phyloP scores from a whole-genome alignment of 2,888 invertebrate species.

The Ceramica pisi region DNA sequence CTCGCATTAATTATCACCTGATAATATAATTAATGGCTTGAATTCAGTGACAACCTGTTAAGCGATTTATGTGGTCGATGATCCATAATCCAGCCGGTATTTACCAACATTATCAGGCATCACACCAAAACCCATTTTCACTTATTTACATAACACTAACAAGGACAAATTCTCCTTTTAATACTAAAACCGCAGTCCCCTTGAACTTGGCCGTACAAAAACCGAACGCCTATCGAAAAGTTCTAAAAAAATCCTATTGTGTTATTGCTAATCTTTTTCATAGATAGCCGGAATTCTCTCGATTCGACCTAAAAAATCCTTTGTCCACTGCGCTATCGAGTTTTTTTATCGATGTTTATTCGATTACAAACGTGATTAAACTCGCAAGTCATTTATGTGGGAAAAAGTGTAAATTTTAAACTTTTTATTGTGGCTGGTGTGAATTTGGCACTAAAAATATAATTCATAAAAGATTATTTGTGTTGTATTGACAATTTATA shows the following conservation, averaged over 20 bases:
- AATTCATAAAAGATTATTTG: background rate
- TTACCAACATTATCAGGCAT: background rate
- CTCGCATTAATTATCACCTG: no score
- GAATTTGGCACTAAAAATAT: constrained; percentile 29
- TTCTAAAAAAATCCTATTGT: constrained; percentile 63
- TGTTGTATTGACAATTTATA: background rate
- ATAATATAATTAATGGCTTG: no score
- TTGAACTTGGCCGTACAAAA: constrained; percentile 70
- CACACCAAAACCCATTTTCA: background rate
- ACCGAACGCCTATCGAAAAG: constrained; percentile 58
- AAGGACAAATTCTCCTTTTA: constrained; percentile 36
- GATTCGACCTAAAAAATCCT: constrained; percentile 68
- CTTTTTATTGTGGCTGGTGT: background rate
- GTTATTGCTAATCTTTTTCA: constrained; percentile 73
- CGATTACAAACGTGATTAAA: constrained; percentile 48
- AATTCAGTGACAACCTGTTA: no score
- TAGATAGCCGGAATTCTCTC: constrained; percentile 69
- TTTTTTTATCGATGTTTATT: constrained; percentile 61
- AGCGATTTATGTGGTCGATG: background rate
- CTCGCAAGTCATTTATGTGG: constrained; percentile 43
- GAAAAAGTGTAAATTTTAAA: constrained; percentile 17
- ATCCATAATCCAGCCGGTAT: background rate
- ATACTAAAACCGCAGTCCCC: constrained; percentile 46
- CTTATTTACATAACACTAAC: constrained; percentile 8
- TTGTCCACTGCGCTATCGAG: constrained; percentile 62